phyloP scores from a whole-genome alignment of 2,888 invertebrate genomes.

The Platerodrilus igneus region DNA sequence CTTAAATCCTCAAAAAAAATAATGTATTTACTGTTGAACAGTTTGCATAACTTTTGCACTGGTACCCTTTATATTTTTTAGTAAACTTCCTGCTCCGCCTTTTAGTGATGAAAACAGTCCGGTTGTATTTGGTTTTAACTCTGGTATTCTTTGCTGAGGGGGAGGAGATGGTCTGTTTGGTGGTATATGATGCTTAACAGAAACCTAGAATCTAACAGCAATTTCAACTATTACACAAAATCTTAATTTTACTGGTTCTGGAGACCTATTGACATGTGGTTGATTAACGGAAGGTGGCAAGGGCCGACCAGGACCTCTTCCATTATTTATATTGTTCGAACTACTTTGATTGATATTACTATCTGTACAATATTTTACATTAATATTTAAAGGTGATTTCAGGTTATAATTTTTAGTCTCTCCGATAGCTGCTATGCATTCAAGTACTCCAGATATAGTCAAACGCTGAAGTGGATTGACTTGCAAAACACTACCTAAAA shows the following conservation, averaged over 20 bases:
- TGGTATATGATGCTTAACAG: constrained; percentile 28
- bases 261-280: constrained; percentile 29
- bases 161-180: constrained; percentile 40
- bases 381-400: constrained; percentile 69
- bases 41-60: constrained; percentile 96
- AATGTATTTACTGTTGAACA: constrained; percentile 72
- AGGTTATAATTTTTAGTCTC: constrained; percentile 80
- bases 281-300: constrained; percentile 35
- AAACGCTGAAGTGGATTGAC: constrained; percentile 80
- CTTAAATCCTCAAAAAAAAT: neutral
- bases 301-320: constrained; percentile 36
- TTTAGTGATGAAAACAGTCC: constrained; percentile 81
- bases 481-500: constrained; percentile 69
- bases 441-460: constrained; percentile 72
- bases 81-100: constrained; percentile 88
- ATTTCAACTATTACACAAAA: constrained; percentile 1
- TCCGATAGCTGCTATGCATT: constrained; percentile 82
- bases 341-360: constrained; percentile 29
- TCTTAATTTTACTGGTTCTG: constrained; percentile 21
- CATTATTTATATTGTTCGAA: constrained; percentile 32
- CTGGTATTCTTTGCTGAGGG: constrained; percentile 35
- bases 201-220: constrained; percentile 8
- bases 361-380: constrained; percentile 48
- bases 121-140: constrained; percentile 36
- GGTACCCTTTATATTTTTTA: constrained; percentile 93